These are phyloP conservation scores for Apostichopus californicus DNA, from an alignment of 35 echinoderm and acorn worm genomes.

Conservation along the genomic window DNA sequence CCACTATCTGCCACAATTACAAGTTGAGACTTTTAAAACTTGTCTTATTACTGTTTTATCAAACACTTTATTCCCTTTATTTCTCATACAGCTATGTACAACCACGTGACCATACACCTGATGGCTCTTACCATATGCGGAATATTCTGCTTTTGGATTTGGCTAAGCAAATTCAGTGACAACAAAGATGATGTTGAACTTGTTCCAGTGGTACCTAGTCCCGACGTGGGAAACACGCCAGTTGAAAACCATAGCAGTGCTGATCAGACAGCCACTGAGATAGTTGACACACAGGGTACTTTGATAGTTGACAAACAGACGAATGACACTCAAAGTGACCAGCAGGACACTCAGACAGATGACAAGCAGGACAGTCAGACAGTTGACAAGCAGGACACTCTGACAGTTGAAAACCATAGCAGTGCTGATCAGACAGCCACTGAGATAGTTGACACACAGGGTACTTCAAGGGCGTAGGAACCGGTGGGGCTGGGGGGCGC, in stretches of 20 bases:
- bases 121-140: neutral
- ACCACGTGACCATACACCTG: neutral
- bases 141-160: neutral
- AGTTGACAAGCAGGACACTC: neutral
- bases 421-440: neutral
- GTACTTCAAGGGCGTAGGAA: too few relatives aligned
- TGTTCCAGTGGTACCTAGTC: neutral
- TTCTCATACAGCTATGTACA: neutral
- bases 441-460: neutral
- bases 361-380: neutral
- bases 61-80: neutral
- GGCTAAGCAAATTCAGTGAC: neutral
- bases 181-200: neutral
- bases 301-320: neutral
- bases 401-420: neutral
- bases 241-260: neutral
- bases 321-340: neutral
- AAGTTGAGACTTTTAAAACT: neutral
- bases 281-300: neutral
- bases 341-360: neutral
- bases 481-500: too few relatives aligned
- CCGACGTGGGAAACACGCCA: neutral
- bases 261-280: neutral
- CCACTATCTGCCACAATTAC: neutral
- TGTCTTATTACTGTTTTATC: neutral